Conservation (phyloP, 2,888 invertebrate species). For the Drosophila lacicola region DNA sequence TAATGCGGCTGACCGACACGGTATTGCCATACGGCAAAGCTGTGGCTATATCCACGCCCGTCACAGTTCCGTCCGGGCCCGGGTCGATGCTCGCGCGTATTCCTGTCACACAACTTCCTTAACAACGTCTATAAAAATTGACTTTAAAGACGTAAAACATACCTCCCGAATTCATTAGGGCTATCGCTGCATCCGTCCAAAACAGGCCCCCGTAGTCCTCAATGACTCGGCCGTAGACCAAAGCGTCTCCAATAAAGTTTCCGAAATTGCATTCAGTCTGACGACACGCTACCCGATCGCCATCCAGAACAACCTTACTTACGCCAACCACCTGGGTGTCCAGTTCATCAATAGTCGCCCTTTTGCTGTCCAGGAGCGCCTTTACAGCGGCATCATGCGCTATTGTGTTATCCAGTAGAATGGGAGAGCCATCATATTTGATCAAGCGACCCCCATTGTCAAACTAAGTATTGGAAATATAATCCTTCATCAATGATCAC, state of each 20-base stretch:
- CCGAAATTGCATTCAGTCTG: constrained; percentile 92
- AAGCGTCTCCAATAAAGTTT: constrained; percentile 91
- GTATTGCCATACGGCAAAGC: constrained; percentile 91
- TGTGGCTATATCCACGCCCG: constrained; percentile 89
- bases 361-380: constrained; percentile 86
- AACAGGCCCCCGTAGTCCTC: constrained; percentile 61
- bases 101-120: constrained; percentile 77
- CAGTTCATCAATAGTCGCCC: constrained; percentile 84
- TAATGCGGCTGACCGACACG: constrained; percentile 87
- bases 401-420: constrained; percentile 88
- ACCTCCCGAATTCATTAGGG: constrained; percentile 91
- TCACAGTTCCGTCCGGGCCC: constrained; percentile 86
- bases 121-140: background rate
- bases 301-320: constrained; percentile 89
- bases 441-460: constrained; percentile 89
- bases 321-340: constrained; percentile 87
- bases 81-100: constrained; percentile 88
- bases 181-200: constrained; percentile 86
- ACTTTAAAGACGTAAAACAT: constrained; percentile 82
- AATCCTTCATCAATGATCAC: background rate
- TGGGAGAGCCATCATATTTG: constrained; percentile 89
- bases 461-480: constrained; percentile 85
- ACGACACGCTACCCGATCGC: constrained; percentile 88
- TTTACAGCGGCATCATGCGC: constrained; percentile 88
- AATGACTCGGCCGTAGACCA: constrained; percentile 86